Conservation (phyloP, 2,888 invertebrate genomes). For the Dynastes hyllus region DNA sequence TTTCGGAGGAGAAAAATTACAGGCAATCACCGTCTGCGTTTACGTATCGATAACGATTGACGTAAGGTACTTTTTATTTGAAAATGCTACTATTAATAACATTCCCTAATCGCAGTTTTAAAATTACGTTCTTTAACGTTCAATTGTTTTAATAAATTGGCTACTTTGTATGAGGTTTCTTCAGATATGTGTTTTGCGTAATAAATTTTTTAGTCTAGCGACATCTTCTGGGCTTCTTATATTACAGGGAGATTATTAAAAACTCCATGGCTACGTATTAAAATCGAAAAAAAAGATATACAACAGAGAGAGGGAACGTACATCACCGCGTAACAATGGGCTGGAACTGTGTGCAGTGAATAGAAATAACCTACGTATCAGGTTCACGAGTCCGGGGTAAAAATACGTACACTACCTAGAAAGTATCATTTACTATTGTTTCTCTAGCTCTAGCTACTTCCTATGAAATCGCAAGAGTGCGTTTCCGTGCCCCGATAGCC, state of each 20-base stretch:
- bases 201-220: too few species aligned
- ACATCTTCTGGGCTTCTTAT: too few species aligned
- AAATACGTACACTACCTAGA: conserved; percentile 48
- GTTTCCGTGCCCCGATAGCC: conserved; percentile 19
- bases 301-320: too few species aligned
- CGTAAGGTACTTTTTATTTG: not conserved
- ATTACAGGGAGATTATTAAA: too few species aligned
- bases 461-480: conserved; percentile 1
- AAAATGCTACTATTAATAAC: not conserved
- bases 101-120: not conserved
- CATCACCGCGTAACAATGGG: conserved; percentile 54
- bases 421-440: conserved; percentile 58
- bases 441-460: conserved; percentile 28
- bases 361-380: conserved; percentile 61
- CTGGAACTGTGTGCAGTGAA: conserved; percentile 59
- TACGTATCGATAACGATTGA: conserved; percentile 3
- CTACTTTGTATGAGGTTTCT: too few species aligned
- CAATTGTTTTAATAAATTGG: too few species aligned
- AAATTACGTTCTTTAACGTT: not conserved
- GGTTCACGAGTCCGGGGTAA: conserved; percentile 59
- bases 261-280: too few species aligned
- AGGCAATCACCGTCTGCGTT: not conserved
- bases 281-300: too few species aligned
- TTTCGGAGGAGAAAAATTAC: not conserved
- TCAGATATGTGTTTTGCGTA: too few species aligned